Conservation (phyloP, 37 sponge, comb jelly and placozoan genomes). For the Sycon ciliatum region DNA sequence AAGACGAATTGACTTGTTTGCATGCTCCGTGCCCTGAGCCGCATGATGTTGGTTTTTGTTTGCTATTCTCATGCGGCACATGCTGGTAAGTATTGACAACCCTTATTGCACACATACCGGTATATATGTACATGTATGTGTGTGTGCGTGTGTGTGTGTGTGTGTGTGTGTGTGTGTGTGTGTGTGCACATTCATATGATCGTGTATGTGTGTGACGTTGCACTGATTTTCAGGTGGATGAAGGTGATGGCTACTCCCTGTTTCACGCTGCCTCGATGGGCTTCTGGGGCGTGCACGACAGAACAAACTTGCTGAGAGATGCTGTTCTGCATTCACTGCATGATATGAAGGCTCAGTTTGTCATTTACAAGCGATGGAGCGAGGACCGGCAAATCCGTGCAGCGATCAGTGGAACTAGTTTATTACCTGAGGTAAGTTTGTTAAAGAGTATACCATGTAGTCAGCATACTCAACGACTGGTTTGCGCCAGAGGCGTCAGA, state of each 20-base stretch:
- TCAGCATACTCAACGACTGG: too few species aligned
- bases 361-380: constrained; percentile 38
- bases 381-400: too few species aligned
- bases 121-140: not conserved
- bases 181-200: constrained; percentile 12
- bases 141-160: constrained; percentile 3
- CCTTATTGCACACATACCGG: too few species aligned
- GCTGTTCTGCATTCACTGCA: constrained; percentile 36
- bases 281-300: constrained; percentile 61
- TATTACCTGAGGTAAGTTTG: too few species aligned
- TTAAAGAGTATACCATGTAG: too few species aligned
- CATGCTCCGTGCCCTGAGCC: too few species aligned
- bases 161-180: constrained; percentile 22
- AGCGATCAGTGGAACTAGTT: too few species aligned
- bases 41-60: too few species aligned
- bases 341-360: constrained; percentile 45
- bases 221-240: constrained; percentile 13
- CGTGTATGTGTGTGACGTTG: constrained; percentile 22
- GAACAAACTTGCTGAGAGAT: constrained; percentile 32
- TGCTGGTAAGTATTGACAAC: too few species aligned
- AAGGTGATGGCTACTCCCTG: constrained; percentile 36
- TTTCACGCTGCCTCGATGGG: constrained; percentile 58
- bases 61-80: too few species aligned
- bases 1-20: too few species aligned
- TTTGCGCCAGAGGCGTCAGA: too few species aligned